phyloP scores from a whole-genome alignment of 2,888 invertebrate species.

The Rhagium mordax region DNA sequence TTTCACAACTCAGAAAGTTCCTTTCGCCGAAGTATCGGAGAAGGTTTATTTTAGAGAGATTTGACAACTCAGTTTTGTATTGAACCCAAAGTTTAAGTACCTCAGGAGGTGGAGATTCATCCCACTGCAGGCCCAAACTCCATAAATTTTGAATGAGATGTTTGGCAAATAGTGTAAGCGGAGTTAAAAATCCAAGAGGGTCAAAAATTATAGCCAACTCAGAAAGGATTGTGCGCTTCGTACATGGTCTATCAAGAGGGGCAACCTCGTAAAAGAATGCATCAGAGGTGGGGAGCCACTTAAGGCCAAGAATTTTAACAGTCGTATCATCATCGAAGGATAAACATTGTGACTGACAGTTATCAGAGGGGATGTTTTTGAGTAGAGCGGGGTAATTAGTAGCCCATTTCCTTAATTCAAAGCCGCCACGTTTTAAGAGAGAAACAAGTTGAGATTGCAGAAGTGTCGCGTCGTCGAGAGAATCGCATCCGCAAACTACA shows the following conservation, averaged over 20 bases:
- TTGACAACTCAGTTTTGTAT: not conserved
- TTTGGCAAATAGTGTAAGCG: conserved; percentile 6
- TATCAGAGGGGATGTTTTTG: too few species aligned
- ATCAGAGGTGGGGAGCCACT: conserved; percentile 10
- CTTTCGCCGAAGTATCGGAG: too few species aligned
- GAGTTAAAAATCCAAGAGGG: conserved; percentile 6
- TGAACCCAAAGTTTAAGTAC: not conserved
- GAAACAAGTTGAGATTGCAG: not conserved
- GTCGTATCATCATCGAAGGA: not conserved
- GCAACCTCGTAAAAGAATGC: not conserved
- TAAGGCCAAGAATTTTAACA: conserved; percentile 16
- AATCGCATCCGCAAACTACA: not conserved
- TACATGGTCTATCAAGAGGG: not conserved
- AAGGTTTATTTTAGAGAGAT: too few species aligned
- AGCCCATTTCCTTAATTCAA: not conserved
- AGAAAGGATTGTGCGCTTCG: conserved; percentile 19
- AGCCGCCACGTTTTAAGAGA: not conserved
- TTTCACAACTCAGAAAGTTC: too few species aligned
- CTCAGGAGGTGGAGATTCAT: not conserved
- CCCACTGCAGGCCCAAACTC: conserved; percentile 16
- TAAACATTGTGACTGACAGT: not conserved
- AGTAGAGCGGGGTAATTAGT: too few species aligned
- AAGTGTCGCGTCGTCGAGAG: not conserved
- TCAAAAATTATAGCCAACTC: conserved; percentile 15
- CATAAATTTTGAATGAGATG: conserved; percentile 17